Conservation (phyloP, 2,797 vertebrate species). For the Naso thynnoides region DNA sequence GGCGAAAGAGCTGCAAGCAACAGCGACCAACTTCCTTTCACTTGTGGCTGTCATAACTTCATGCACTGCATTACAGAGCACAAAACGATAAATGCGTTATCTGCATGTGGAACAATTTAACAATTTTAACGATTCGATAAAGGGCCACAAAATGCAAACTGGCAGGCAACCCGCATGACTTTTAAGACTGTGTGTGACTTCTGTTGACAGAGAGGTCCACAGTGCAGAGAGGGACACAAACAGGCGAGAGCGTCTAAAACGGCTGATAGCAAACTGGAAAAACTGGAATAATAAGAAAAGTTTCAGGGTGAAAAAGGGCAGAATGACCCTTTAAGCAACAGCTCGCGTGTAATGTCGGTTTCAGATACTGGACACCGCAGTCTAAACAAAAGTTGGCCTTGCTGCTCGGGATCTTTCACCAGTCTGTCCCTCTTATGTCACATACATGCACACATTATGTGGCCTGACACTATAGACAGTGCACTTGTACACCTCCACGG, state of each 20-base stretch:
- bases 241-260: no score
- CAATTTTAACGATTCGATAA: background rate
- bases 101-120: background rate
- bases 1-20: no score
- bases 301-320: background rate
- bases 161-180: background rate
- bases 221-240: background rate
- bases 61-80: background rate
- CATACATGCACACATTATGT: slow-evolving; percentile 5
- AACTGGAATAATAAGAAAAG: background rate
- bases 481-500: slow-evolving; percentile 36
- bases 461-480: slow-evolving; percentile 18
- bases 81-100: background rate
- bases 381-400: background rate
- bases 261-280: no score
- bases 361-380: background rate
- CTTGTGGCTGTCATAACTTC: background rate
- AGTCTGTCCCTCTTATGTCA: slow-evolving; percentile 1
- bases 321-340: slow-evolving; percentile 1
- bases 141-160: background rate
- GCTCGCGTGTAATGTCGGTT: background rate
- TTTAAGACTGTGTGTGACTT: background rate
- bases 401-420: slow-evolving; percentile 1
- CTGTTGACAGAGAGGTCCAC: background rate
- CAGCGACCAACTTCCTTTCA: background rate